A percentile compares a stretch with the other conserved stretches of the same genome.
phyloP scores from a whole-genome alignment of 2,113 vertebrate genomes.

The Sorex fumeus region DNA sequence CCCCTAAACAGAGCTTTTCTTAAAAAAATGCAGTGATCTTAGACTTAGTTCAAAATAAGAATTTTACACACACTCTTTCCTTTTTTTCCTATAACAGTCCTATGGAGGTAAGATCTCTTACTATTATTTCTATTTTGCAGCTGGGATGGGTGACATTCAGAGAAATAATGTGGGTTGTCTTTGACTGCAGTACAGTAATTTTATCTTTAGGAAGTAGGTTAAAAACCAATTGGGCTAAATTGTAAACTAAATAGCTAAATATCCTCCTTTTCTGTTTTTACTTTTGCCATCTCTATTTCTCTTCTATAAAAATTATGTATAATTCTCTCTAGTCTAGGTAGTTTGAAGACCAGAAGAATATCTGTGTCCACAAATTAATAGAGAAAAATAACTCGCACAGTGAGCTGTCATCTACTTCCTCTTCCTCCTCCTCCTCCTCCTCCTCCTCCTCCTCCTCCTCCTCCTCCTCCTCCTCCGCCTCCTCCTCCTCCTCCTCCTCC shows the following conservation, averaged over 20 bases:
- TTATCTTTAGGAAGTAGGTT: background rate
- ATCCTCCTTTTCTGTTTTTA: background rate
- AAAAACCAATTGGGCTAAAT: background rate
- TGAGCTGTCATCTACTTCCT: background rate
- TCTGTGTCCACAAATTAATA: background rate
- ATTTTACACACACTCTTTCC: conserved; percentile 13
- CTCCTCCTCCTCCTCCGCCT: too few species aligned
- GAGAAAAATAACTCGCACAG: background rate
- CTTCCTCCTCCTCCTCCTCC: too few species aligned
- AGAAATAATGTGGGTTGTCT: background rate
- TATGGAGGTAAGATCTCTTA: background rate
- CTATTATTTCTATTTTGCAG: conserved; percentile 21
- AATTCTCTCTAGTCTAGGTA: conserved; percentile 38
- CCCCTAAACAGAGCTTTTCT: background rate
- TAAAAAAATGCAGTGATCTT: conserved; percentile 56
- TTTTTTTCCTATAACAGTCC: background rate
- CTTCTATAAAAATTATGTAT: conserved; percentile 33
- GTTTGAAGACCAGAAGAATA: background rate
- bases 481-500: too few species aligned
- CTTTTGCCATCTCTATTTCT: background rate
- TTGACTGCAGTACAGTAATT: background rate
- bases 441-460: too few species aligned
- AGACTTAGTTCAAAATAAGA: conserved; percentile 42
- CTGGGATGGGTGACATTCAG: background rate
- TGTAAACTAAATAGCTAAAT: conserved; percentile 46